Evolutionary conservation across 2,797 vertebrate species (phyloP), one percentile per base, ranked within the genome.

Genomic region (Myotis planiceps): DNA sequence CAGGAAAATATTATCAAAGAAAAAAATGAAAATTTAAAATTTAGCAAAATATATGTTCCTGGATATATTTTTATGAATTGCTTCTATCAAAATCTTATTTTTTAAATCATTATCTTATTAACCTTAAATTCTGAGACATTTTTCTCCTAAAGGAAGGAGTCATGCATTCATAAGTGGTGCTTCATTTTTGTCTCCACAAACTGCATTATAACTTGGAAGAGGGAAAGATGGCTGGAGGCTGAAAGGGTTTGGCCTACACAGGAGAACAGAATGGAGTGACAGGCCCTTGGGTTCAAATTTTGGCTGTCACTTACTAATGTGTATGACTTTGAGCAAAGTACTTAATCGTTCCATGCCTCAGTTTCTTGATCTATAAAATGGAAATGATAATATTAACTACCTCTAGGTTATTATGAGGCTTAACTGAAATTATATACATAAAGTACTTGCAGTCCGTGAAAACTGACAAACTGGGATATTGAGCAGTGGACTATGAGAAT

Each of bases 1-100:
- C 47, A 72, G 27, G 29, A 85, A 96, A 96, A 87, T 81, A 55
- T 65, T 74, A 86, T 53, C 74, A 96, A 90, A 92, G 39, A 25
- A 88, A 94, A 96, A 34, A 78, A 29, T 53, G 8, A 55, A 94
- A 90, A 75, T 6, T 60, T 76, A 63, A 2, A 47, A 91, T 84
- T 94, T 66, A 58, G 45, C 14, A 49, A 94, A 90, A 82, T 47
- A 10, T n/a, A 66, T 84, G 78, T 69, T 68, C 32, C 7, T 83
- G 5, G 3, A 94, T 60, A 60, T 76, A 51, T 80, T 90, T 69
- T 85, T 88, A 92, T 27, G 79, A 34, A 27, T 68, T 85, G 66
- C 6, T 32, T 88, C 47, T 53, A 39, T 76, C n/a, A 88, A 95
- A 94, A 55, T 66, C 19, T 78, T 80, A 42, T n/a, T 74, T 86